Percentiles rank a stretch among this genome's conserved stretches.
phyloP scores from a whole-genome alignment of 2,797 vertebrate genomes.

The Onychomys torridus region DNA sequence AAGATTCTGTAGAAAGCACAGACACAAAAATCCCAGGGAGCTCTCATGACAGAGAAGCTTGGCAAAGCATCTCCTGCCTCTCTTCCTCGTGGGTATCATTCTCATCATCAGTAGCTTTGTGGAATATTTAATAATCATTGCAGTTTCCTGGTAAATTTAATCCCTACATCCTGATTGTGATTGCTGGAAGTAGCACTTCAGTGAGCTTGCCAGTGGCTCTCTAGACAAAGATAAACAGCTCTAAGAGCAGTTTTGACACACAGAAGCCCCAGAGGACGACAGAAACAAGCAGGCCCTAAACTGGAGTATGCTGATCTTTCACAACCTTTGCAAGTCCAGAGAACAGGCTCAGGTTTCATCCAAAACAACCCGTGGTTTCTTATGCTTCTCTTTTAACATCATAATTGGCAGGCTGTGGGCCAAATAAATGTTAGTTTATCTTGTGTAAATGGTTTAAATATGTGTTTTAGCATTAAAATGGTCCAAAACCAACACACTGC shows the following conservation, averaged over 20 bases:
- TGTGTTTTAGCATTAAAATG: slow-evolving; percentile 80
- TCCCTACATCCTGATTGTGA: slow-evolving; percentile 36
- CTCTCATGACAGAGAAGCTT: background rate
- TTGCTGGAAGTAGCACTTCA: background rate
- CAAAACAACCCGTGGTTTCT: slow-evolving; percentile 69
- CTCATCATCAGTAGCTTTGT: background rate
- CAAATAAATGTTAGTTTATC: slow-evolving; percentile 81
- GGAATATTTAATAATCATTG: background rate
- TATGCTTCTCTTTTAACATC: slow-evolving; percentile 74
- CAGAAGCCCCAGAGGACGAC: slow-evolving; percentile 61
- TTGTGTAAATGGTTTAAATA: slow-evolving; percentile 81
- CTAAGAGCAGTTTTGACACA: slow-evolving; percentile 68
- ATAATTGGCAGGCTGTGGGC: slow-evolving; percentile 69
- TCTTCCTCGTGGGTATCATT: background rate
- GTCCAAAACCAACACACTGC: slow-evolving; percentile 80
- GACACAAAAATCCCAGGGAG: background rate
- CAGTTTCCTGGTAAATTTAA: background rate
- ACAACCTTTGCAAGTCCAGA: slow-evolving; percentile 65
- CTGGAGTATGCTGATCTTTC: slow-evolving; percentile 67
- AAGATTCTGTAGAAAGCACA: background rate
- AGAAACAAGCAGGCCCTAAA: slow-evolving; percentile 70
- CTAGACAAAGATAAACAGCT: slow-evolving; percentile 64
- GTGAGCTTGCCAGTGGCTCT: slow-evolving; percentile 40
- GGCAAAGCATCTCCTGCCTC: background rate
- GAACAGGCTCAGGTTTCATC: slow-evolving; percentile 75